A percentile compares a stretch with the other conserved stretches of the same genome.
Conservation (phyloP, 2,797 vertebrate species). For the Furcifer pardalis region DNA sequence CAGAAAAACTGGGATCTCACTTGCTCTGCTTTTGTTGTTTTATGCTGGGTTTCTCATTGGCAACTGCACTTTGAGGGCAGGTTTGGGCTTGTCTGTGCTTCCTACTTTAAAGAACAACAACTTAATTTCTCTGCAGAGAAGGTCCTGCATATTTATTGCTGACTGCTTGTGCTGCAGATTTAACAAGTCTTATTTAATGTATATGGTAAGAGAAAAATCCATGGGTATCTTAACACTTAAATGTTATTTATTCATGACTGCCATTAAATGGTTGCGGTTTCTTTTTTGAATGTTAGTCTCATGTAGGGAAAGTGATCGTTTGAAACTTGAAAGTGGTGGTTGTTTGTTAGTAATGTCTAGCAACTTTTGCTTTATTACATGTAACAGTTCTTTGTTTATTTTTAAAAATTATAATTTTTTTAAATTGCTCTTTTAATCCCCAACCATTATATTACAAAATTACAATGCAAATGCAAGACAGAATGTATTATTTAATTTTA, state of each 20-base stretch:
- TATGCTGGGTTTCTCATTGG: conserved; percentile 55
- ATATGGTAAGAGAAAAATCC: neutral
- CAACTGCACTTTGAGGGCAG: conserved; percentile 63
- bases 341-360: neutral
- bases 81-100: conserved; percentile 74
- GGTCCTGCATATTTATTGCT: conserved; percentile 9
- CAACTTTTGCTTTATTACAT: neutral
- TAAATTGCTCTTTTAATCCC: too few species aligned
- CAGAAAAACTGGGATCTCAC: neutral
- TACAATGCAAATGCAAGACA: neutral
- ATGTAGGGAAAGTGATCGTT: neutral
- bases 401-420: too few species aligned
- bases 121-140: conserved; percentile 36
- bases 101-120: conserved; percentile 13
- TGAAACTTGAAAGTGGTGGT: neutral
- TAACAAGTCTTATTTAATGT: neutral
- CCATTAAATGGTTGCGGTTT: neutral
- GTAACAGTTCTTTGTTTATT: neutral
- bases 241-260: neutral
- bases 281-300: neutral
- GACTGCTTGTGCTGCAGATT: neutral
- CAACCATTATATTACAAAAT: too few species aligned
- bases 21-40: conserved; percentile 29
- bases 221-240: neutral
- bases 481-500: too few species aligned